Base-by-base conservation (phyloP, 2,888 invertebrate genomes). In the Lacanobia wlatinum region DNA sequence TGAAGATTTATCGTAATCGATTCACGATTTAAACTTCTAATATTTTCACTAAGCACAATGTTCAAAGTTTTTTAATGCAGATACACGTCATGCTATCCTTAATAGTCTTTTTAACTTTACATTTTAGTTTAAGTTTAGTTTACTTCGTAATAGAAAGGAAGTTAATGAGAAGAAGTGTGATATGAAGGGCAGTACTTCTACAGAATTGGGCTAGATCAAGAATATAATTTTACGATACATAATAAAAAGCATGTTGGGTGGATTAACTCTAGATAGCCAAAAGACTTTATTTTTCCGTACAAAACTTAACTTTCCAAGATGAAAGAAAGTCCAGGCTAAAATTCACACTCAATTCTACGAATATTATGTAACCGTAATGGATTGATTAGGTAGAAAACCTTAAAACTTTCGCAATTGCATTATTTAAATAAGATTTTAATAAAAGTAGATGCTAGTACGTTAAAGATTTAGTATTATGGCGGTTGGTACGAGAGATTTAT, bases 111-210 rank as follows among this genome's bases (percentile, higher is more conserved):
- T n/a, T 63, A 60, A 34, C 28, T 65, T 21, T 53, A 43, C 4
- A 59, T 65, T 46, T 56, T 21, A 14, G n/a, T 16, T 66, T 34
- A 14, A 40, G 14, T 61, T 72, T 38, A 12, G 46, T 64, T 43
- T 34, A 43, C 18, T 52, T 56, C n/a, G 12, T 63, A 56, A 58
- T 50, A 40, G 4, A 18, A 69, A 63, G 28, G 53, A 34, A 58
- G n/a, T 59, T 56, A 60, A 67, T 70, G 69, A 76, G 28, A 71
- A 63, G 56, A 77, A 70, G 73, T 81, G 81, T 73, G 81, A 81
- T 77, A 81, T 81, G 67, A 68, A 80, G 58, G 73, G 67, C 81
- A 81, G 81, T 62, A 56, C 59, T 61, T 78, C 40, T 69, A 62
- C 9, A 65, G 28, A 71, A 48, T 53, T 62, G 18, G 10, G 16